Percentiles rank a stretch among this genome's conserved stretches.
Evolutionary conservation across 2,888 invertebrate genomes (phyloP).

Genomic region (Orthosia incerta): DNA sequence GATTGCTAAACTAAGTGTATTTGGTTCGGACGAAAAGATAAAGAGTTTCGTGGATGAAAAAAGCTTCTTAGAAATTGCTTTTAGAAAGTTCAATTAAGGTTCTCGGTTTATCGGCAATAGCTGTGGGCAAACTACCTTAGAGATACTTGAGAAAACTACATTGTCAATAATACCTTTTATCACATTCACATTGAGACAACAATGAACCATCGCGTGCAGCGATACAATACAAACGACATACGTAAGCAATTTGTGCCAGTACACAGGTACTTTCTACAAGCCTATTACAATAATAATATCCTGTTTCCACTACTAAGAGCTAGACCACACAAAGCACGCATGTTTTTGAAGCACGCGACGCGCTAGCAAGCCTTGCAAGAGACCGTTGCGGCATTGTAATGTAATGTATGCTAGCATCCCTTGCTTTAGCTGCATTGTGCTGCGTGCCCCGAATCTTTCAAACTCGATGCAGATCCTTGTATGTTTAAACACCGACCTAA

Average conservation of each 20-base stretch:
- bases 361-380: not conserved
- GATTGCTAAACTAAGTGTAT: constrained; percentile 17
- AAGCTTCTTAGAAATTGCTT: not conserved
- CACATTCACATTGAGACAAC: constrained; percentile 13
- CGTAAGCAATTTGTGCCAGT: constrained; percentile 46
- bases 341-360: constrained; percentile 16
- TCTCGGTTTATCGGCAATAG: not conserved
- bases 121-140: not conserved
- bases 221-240: constrained; percentile 40
- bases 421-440: constrained; percentile 12
- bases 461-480: not conserved
- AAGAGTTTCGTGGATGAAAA: not conserved
- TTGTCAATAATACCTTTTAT: constrained; percentile 16
- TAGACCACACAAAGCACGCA: not conserved
- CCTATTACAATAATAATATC: constrained; percentile 52
- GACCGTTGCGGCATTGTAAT: constrained; percentile 13
- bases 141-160: not conserved
- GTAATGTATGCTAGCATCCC: not conserved
- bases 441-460: constrained; percentile 21
- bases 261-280: constrained; percentile 47
- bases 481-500: not conserved
- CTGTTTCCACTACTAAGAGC: constrained; percentile 35
- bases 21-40: constrained; percentile 7
- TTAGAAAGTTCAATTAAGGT: not conserved
- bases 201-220: constrained; percentile 52